Percentiles rank a stretch among this genome's conserved stretches.
Evolutionary conservation across 2,797 vertebrate species (phyloP).

Genomic region (Chelmon rostratus): DNA sequence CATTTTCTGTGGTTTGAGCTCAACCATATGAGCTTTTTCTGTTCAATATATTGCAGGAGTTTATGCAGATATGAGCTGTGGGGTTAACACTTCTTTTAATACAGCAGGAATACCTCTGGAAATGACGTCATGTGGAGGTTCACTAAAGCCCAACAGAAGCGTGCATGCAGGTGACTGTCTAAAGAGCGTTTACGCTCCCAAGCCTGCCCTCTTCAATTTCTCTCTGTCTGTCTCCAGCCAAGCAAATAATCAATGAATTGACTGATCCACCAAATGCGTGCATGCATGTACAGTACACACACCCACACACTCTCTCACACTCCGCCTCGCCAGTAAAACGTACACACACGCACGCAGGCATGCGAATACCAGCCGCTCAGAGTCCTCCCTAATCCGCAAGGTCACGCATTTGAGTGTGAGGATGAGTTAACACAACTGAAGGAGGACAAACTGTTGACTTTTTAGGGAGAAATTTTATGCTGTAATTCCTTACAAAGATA

Average conservation of each 20-base stretch:
- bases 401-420: slow-evolving; percentile 22
- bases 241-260: slow-evolving; percentile 59
- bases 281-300: slow-evolving; percentile 45
- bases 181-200: slow-evolving; percentile 14
- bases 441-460: slow-evolving; percentile 13
- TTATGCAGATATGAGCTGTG: background rate
- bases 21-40: background rate
- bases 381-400: slow-evolving; percentile 46
- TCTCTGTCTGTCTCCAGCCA: slow-evolving; percentile 62
- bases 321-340: background rate
- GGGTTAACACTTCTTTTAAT: background rate
- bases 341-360: slow-evolving; percentile 3
- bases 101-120: background rate
- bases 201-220: slow-evolving; percentile 25
- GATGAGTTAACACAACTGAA: slow-evolving; percentile 24
- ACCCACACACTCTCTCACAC: slow-evolving; percentile 32
- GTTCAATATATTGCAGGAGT: background rate
- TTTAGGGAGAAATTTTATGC: background rate
- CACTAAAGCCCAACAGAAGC: slow-evolving; percentile 25
- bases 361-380: slow-evolving; percentile 32
- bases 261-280: slow-evolving; percentile 35
- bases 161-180: slow-evolving; percentile 53
- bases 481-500: background rate
- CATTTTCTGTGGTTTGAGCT: slow-evolving; percentile 10
- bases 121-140: slow-evolving; percentile 34